These are phyloP conservation scores for Kryptolebias marmoratus DNA, from an alignment of 2,113 vertebrate genomes.

Conservation along the genomic window DNA sequence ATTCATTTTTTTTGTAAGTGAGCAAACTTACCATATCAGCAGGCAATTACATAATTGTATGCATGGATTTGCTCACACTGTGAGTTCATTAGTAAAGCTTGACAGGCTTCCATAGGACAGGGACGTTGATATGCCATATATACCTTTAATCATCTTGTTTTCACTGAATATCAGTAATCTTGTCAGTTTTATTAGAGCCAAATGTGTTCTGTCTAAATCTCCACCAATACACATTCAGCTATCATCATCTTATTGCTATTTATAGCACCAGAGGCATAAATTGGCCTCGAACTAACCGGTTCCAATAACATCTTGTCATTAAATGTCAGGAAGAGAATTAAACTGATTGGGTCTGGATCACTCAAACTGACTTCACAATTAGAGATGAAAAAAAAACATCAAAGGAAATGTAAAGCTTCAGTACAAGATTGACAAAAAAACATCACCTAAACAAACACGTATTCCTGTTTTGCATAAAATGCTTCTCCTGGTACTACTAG, in stretches of 20 bases:
- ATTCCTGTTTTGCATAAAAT: not conserved
- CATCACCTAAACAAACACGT: not conserved
- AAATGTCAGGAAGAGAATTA: not conserved
- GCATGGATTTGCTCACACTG: too few species aligned
- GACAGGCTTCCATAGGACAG: too few species aligned
- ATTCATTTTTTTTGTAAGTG: too few species aligned
- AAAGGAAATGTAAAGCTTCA: too few species aligned
- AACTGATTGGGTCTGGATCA: not conserved
- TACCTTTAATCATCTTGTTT: not conserved
- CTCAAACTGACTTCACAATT: not conserved
- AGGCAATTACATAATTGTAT: too few species aligned
- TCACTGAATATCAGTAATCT: not conserved
- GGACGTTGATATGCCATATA: not conserved
- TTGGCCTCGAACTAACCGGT: not conserved
- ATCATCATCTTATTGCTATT: not conserved
- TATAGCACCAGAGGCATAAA: constrained; percentile 2
- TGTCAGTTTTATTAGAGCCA: not conserved
- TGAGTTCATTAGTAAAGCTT: too few species aligned
- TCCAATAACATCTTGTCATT: not conserved
- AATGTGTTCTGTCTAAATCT: not conserved
- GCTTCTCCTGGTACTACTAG: not conserved
- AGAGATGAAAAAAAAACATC: not conserved
- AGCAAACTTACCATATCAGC: too few species aligned
- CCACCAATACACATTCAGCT: not conserved
- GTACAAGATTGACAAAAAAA: not conserved